Percentiles rank a stretch among this genome's conserved stretches.
Evolutionary conservation across 2,888 invertebrate species (phyloP).

Genomic region (Electrophaes corylata): DNA sequence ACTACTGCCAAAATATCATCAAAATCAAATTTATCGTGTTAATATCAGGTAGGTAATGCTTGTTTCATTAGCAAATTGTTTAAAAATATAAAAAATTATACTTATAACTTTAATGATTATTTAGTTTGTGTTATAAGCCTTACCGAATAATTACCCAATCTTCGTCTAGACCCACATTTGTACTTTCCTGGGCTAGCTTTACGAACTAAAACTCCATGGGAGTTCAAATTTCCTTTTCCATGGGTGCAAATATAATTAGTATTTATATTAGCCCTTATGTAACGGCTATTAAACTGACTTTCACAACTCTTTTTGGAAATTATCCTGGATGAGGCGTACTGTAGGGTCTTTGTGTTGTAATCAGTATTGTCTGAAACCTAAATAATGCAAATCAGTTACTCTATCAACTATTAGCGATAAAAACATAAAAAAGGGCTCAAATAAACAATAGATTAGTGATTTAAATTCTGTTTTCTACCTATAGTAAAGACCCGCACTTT

Average conservation of each 20-base stretch:
- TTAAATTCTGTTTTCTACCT: no score
- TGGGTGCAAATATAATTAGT: constrained; percentile 1
- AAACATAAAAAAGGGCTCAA: no score
- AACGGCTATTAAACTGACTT: neutral
- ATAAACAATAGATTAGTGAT: no score
- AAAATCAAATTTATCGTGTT: no score
- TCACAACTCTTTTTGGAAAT: neutral
- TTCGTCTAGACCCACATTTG: neutral
- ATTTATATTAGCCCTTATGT: neutral
- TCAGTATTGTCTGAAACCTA: neutral
- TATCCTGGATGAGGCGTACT: constrained; percentile 5
- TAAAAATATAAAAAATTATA: no score
- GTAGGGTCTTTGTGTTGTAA: constrained; percentile 3
- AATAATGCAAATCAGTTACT: neutral
- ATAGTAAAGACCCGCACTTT: no score
- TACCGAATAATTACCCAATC: neutral
- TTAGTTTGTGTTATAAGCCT: no score
- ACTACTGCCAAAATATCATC: no score
- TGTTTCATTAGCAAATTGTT: no score
- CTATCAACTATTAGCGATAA: no score
- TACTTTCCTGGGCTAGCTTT: neutral
- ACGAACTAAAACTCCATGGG: neutral
- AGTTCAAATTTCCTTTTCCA: neutral
- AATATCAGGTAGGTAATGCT: no score
- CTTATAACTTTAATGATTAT: no score